Conservation (phyloP, 2,113 vertebrate species). For the Myrmecobius fasciatus region DNA sequence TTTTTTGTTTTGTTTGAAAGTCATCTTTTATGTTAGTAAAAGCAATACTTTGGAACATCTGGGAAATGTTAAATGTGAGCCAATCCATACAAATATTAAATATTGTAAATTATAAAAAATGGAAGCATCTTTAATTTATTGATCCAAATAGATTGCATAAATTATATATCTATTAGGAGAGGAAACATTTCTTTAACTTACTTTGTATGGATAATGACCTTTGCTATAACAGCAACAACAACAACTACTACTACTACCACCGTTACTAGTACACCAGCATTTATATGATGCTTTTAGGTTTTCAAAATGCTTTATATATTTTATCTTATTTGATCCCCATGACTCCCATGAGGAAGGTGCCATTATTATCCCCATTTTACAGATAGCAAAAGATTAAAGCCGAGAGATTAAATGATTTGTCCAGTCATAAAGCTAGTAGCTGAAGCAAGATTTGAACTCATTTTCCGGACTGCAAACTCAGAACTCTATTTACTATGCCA, state of each 20-base stretch:
- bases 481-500: neutral
- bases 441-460: neutral
- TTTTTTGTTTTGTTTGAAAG: conserved; percentile 18
- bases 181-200: neutral
- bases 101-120: neutral
- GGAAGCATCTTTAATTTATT: conserved; percentile 8
- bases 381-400: neutral
- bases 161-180: neutral
- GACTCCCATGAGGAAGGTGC: neutral
- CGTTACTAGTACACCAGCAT: neutral
- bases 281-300: neutral
- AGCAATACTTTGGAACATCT: neutral
- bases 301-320: neutral
- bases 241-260: no score
- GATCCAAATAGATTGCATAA: neutral
- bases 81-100: neutral
- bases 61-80: neutral
- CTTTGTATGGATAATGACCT: neutral
- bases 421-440: neutral
- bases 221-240: neutral
- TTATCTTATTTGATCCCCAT: neutral
- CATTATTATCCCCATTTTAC: neutral
- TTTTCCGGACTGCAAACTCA: neutral
- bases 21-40: neutral
- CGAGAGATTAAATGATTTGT: neutral